Evolutionary conservation across 2,888 invertebrate species (phyloP), one percentile per base, ranked within the genome.

Genomic region (Euzophera pinguis): DNA sequence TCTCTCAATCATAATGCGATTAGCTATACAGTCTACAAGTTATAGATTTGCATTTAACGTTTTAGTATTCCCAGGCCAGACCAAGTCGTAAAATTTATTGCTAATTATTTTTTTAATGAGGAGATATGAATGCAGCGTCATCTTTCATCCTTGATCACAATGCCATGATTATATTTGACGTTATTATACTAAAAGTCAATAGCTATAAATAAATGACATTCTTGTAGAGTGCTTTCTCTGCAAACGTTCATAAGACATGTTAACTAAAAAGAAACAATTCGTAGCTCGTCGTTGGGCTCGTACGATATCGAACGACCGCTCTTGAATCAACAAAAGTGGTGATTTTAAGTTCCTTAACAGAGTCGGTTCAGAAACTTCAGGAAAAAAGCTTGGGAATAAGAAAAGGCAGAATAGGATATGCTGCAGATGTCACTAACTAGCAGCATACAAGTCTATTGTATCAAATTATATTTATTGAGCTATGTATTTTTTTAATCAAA

Each of bases 11-110:
- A 34, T 32, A 45, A 45, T 45, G 32, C 45, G 45, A 45, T 45
- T 45, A 45, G 45, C 45, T 45, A 32, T 45, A 14, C 29, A 45
- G 45, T 45, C 29, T 45, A 29, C 34, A 32, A 45, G 14, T 32
- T 32, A 32, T 45, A 22, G 14, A 45, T 45, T 16, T 45, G 45
- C 16, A 32, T 45, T 14, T 10, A 45, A 5, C 16, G 6, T 43
- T 39, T 45, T 10, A 45, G 32, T 14, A 45, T 45, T 45, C 45
- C 32, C 45, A 16, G 32, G 32, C 14, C 13, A 38, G 14, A 6
- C 14, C 14, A 27, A 13, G 32, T 32, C 32, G 29, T 45, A 32
- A 45, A 45, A 14, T 45, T 43, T 43, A 43, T 45, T 32, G 45
- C 29, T 29, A 45, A 32, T 45, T 32, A 32, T 14, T 45, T 45